A percentile compares a stretch with the other conserved stretches of the same genome.
Conservation (phyloP, 1,140 invertebrate genomes). For the Leptestheria dahalacensis region DNA sequence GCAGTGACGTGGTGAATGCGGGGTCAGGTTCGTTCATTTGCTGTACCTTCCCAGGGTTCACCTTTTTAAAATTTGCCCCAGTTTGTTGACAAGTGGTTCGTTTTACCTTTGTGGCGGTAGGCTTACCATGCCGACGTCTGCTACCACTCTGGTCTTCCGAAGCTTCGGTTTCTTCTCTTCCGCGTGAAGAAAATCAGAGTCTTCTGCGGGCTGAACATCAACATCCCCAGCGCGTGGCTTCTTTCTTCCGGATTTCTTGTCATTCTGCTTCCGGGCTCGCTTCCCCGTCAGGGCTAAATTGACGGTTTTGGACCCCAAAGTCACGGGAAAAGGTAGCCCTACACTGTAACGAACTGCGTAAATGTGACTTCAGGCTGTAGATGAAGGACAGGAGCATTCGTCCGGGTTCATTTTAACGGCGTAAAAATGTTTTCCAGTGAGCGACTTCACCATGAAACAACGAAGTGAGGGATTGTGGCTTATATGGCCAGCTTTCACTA, state of each 20-base stretch:
- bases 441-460: not conserved
- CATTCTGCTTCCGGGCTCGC: not conserved
- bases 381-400: not conserved
- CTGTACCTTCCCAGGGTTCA: too few relatives aligned
- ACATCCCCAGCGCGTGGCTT: not conserved
- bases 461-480: not conserved
- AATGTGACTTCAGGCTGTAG: not conserved
- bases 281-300: not conserved
- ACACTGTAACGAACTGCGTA: not conserved
- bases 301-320: not conserved
- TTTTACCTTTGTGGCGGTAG: not conserved
- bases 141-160: not conserved
- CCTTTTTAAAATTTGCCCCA: too few relatives aligned
- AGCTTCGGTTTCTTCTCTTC: not conserved
- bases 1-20: not conserved
- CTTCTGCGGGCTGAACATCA: not conserved
- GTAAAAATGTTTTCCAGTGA: not conserved
- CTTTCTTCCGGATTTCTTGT: not conserved
- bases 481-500: not conserved
- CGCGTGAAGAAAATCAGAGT: not conserved
- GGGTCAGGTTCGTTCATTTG: too few relatives aligned
- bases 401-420: not conserved
- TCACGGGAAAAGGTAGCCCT: not conserved
- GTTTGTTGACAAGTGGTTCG: not conserved
- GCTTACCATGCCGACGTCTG: not conserved